Percentiles rank a stretch among this genome's conserved stretches.
These are phyloP conservation scores for Campylomormyrus tamandua DNA, from an alignment of 2,113 vertebrate genomes.

Conservation along the genomic window DNA sequence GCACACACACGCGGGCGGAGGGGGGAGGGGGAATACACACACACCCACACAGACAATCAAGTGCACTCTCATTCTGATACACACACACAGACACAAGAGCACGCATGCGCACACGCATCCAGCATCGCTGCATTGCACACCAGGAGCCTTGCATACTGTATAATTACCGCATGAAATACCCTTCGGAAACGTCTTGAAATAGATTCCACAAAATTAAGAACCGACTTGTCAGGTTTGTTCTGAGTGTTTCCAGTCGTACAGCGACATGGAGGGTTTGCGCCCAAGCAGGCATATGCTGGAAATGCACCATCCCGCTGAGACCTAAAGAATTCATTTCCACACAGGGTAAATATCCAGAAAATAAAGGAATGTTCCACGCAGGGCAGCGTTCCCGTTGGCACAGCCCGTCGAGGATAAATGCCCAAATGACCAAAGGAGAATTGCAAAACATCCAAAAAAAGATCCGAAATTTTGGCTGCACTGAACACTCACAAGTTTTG, in stretches of 20 bases:
- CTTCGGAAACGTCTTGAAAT: not conserved
- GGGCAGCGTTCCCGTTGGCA: not conserved
- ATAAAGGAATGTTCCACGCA: not conserved
- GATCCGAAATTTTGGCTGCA: not conserved
- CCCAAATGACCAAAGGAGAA: not conserved
- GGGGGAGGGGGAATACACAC: not conserved
- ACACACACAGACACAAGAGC: not conserved
- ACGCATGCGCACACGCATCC: not conserved
- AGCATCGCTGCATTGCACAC: not conserved
- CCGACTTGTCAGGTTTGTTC: not conserved
- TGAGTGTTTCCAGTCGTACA: not conserved
- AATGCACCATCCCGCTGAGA: not conserved
- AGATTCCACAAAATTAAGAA: not conserved
- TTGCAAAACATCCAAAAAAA: not conserved
- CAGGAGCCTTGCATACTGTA: not conserved
- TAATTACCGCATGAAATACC: not conserved
- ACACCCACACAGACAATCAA: not conserved
- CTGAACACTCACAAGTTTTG: not conserved
- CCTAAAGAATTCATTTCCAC: not conserved
- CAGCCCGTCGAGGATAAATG: not conserved
- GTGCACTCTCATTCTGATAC: not conserved
- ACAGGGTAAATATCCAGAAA: not conserved
- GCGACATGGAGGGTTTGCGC: not conserved
- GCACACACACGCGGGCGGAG: not conserved
- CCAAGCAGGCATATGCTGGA: not conserved